These are phyloP conservation scores for Drosophila heteroneura DNA, from an alignment of 2,888 invertebrate genomes.

Conservation along the genomic window DNA sequence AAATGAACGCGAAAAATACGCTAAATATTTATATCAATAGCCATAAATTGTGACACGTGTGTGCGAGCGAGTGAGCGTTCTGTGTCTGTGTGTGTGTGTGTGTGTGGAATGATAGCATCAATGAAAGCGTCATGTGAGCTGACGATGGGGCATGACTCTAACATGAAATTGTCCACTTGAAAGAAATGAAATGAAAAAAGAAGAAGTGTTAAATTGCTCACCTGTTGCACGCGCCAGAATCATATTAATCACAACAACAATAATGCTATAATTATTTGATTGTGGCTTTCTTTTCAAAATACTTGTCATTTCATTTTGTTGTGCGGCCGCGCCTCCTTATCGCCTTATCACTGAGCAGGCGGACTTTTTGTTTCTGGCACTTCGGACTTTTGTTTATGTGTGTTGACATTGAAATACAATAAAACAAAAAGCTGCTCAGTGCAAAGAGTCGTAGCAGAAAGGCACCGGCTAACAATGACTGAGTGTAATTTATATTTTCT, in stretches of 20 bases:
- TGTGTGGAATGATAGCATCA: constrained; percentile 32
- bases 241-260: constrained; percentile 20
- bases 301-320: neutral
- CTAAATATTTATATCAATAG: constrained; percentile 56
- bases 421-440: constrained; percentile 8
- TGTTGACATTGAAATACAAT: constrained; percentile 58
- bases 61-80: neutral
- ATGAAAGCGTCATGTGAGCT: constrained; percentile 58
- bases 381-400: constrained; percentile 44
- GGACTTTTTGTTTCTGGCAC: constrained; percentile 32
- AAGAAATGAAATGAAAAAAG: neutral
- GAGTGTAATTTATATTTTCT: neutral
- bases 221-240: constrained; percentile 51
- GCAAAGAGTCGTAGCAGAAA: constrained; percentile 1
- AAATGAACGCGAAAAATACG: constrained; percentile 9
- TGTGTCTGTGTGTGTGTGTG: neutral
- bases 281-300: constrained; percentile 16
- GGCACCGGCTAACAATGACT: constrained; percentile 36
- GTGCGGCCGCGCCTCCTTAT: constrained; percentile 57
- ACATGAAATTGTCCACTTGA: constrained; percentile 42
- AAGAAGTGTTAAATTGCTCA: constrained; percentile 35
- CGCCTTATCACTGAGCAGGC: constrained; percentile 51
- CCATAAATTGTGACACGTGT: constrained; percentile 39
- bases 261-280: constrained; percentile 26
- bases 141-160: constrained; percentile 31